Conservation (phyloP, 2,888 invertebrate species). For the Athetis lepigone region DNA sequence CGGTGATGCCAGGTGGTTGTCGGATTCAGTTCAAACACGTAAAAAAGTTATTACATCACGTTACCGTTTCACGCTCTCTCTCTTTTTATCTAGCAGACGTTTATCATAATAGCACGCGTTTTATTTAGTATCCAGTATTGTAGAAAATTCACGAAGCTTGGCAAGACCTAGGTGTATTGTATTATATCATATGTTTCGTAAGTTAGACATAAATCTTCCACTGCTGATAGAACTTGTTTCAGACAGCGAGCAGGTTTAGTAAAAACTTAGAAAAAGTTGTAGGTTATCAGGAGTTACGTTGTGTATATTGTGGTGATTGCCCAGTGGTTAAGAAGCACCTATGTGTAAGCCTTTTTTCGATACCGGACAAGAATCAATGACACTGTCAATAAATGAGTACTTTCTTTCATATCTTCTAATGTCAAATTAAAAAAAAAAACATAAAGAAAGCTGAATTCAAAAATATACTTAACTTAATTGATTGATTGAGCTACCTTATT, state of each 20-base stretch:
- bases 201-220: conserved; percentile 45
- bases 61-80: conserved; percentile 67
- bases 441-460: too few relatives aligned
- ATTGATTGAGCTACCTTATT: too few relatives aligned
- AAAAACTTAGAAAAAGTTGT: conserved; percentile 53
- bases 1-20: conserved; percentile 58
- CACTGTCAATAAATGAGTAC: too few relatives aligned
- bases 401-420: too few relatives aligned
- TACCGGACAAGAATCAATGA: not conserved
- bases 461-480: too few relatives aligned
- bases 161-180: conserved; percentile 33
- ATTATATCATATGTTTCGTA: conserved; percentile 54
- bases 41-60: conserved; percentile 73
- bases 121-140: conserved; percentile 37
- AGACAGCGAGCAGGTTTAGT: conserved; percentile 36
- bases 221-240: conserved; percentile 43
- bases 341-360: not conserved
- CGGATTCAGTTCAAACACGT: conserved; percentile 67
- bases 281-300: conserved; percentile 39
- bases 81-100: conserved; percentile 64
- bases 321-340: not conserved
- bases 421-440: too few relatives aligned
- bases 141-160: conserved; percentile 32
- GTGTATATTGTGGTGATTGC: not conserved
- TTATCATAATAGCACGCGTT: conserved; percentile 46